Percentiles rank a stretch among this genome's conserved stretches.
phyloP scores from a whole-genome alignment of 2,113 vertebrate genomes.

The Aegithalos caudatus region DNA sequence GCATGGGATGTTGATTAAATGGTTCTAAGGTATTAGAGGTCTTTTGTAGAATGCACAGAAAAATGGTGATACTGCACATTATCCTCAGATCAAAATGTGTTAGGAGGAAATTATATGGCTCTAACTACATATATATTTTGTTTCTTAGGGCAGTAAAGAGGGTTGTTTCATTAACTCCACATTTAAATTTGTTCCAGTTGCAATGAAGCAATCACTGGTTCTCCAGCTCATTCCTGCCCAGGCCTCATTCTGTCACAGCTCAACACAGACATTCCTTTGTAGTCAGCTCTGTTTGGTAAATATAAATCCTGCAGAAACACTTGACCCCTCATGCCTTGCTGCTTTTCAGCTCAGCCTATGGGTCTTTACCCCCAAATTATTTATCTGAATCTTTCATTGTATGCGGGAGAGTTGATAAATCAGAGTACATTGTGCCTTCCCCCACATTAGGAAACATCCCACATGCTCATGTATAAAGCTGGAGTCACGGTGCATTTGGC shows the following conservation, averaged over 20 bases:
- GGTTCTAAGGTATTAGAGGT: not conserved
- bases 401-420: constrained; percentile 36
- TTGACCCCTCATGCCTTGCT: constrained; percentile 59
- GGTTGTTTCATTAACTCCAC: not conserved
- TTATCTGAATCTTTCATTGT: constrained; percentile 57
- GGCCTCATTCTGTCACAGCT: not conserved
- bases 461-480: constrained; percentile 48
- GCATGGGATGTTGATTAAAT: constrained; percentile 30
- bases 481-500: constrained; percentile 59
- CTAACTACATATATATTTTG: not conserved
- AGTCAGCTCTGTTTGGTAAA: constrained; percentile 38
- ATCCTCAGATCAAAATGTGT: constrained; percentile 27
- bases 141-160: constrained; percentile 2
- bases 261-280: constrained; percentile 35
- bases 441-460: constrained; percentile 57
- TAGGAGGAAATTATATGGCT: constrained; percentile 31
- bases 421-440: not conserved
- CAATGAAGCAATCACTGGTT: not conserved
- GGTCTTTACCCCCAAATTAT: constrained; percentile 47
- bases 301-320: constrained; percentile 47
- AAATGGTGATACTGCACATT: constrained; percentile 27
- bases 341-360: constrained; percentile 38
- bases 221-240: not conserved
- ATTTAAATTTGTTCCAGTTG: not conserved
- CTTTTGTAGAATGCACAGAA: constrained; percentile 9